Evolutionary conservation across 2,113 vertebrate genomes (phyloP), one percentile per base, ranked within the genome.

Genomic region (Egretta garzetta): DNA sequence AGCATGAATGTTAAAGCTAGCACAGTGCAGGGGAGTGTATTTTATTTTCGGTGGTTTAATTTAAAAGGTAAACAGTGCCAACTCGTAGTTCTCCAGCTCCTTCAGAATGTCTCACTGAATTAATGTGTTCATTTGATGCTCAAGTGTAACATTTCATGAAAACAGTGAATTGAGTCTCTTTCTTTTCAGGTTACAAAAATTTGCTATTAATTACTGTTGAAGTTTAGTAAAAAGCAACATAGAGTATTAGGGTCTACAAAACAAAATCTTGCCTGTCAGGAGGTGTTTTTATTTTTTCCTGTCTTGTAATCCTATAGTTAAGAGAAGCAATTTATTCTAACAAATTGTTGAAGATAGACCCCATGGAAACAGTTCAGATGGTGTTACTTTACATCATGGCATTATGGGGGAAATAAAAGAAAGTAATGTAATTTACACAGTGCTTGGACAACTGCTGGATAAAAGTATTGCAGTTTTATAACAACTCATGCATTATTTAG

Each of bases 391-490:
- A 80, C 77, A 82, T 90, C 81, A 75, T 81, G 85, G 85, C 52
- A 26, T 81, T 86, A 41, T 47, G 60, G 35, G 28, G 49, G 52
- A 26, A 23, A 37, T 35, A 71, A 86, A 91, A 45, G 66, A 49
- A 93, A 79, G 80, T 81, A 22, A 81, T 70, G 33, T 80, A 30
- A 80, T 87, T 96, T 87, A 63, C 52, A 79, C 90, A 77, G 77
- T 79, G 70, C 88, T 90, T 93, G 90, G 85, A 90, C 92, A 94
- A 84, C 73, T 97, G 88, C 77, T 96, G 74, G 90, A 93, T 95
- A 94, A 94, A 96, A 97, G 86, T 94, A 91, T 47, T 92, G 74
- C 66, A 59, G 81, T 96, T 96, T 87, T 92, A n/a, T 96, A 94
- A 91, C 85, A 93, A 85, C 85, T 79, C 43, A 30, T 94, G 87